Base-by-base conservation (phyloP, 2,888 invertebrate genomes). In the Sthenelais limicola region DNA sequence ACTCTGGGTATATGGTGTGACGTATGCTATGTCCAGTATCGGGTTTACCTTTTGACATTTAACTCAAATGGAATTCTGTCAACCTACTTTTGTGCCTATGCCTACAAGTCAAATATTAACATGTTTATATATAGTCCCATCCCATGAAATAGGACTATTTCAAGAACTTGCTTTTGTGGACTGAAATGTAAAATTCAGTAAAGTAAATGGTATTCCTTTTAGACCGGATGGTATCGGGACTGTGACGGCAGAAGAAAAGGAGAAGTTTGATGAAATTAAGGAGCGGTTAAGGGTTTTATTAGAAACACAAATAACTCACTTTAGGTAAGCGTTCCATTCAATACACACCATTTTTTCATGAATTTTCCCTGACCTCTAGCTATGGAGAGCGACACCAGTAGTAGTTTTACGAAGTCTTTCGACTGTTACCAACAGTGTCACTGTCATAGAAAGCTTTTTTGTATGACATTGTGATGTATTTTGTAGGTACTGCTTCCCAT, bases 241-340 rank as follows among this genome's bases (percentile, higher is more conserved):
- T 85, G 98, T 99, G 84, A 96, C 98, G 15, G 94, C 96, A 83
- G 97, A 97, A 87, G 99, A 99, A 75, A 82, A 83, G 73, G 83
- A 97, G 85, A 96, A 95, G 88, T 99, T 99, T 88, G 95, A 96
- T 76, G 97, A 97, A 88, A 95, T 99, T 85, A 98, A 98, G 88
- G 98, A 98, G 85, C 91, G 98, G 77, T 90, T 99, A 79, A 92
- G 96, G 84, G 92, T 94, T 82, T 90, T 98, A 79, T 90, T 99
- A 80, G 98, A 99, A 89, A 94, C 96, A 89, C 98, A 99, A 91
- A 98, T 99, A 84, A 99, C 98, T 32, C 97, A 99, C 91, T 99
- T 99, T 91, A 92, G 96, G 94, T 93, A 89, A 52, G 73, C 35
- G 52, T 2, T 5, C 18, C 3, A 30, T 52, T n/a, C 26, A 52